Conservation (phyloP, 2,113 vertebrate species). For the Gallinago paraguaiae region DNA sequence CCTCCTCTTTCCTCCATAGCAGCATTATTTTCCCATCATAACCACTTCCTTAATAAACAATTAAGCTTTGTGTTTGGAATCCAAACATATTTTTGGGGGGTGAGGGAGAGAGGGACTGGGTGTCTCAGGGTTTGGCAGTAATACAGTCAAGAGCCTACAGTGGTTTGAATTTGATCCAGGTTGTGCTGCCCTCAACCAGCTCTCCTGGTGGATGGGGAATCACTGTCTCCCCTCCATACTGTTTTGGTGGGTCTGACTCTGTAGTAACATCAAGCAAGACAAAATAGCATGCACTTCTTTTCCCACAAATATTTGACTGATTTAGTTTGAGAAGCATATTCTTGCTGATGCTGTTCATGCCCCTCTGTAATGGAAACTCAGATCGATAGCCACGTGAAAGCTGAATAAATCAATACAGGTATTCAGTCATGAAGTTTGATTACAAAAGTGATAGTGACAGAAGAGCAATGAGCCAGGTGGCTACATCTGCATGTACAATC, state of each 20-base stretch:
- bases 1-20: background rate
- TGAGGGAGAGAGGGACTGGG: background rate
- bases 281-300: background rate
- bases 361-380: background rate
- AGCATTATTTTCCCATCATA: conserved; percentile 25
- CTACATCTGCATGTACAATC: background rate
- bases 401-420: background rate
- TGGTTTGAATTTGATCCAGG: conserved; percentile 24
- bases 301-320: background rate
- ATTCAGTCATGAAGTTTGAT: background rate
- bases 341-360: background rate
- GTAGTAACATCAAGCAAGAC: background rate
- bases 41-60: conserved; percentile 63
- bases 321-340: background rate
- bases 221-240: background rate
- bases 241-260: background rate
- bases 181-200: background rate
- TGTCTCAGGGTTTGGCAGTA: conserved; percentile 10
- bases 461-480: background rate
- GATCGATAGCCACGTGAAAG: accelerated
- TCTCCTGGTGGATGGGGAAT: background rate
- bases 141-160: background rate
- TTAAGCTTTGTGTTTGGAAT: conserved; percentile 43
- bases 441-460: background rate
- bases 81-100: conserved; percentile 7